Percentiles rank a stretch among this genome's conserved stretches.
Evolutionary conservation across 2,113 vertebrate genomes (phyloP).

Genomic region (Oxyruncus cristatus): DNA sequence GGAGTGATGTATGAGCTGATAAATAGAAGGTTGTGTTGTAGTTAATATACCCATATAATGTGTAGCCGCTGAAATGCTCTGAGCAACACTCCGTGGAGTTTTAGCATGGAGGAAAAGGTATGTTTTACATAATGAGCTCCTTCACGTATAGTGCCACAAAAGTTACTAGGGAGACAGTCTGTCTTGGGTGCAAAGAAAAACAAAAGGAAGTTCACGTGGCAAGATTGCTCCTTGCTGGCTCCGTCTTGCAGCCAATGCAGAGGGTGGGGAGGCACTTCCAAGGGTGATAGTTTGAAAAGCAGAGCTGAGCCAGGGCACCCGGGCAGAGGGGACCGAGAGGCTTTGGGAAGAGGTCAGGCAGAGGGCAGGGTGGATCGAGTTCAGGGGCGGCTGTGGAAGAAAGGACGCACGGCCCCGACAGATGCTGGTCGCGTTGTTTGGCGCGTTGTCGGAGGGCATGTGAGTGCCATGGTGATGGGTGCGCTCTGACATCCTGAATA

Average conservation of each 20-base stretch:
- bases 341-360: constrained; percentile 32
- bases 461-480: constrained; percentile 16
- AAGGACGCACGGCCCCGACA: not conserved
- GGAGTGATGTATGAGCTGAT: not conserved
- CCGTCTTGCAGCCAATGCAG: not conserved
- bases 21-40: not conserved
- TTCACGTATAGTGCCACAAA: constrained; percentile 12
- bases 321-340: not conserved
- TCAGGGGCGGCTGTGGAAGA: not conserved
- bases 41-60: not conserved
- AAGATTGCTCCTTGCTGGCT: not conserved
- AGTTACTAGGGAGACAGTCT: constrained; percentile 53
- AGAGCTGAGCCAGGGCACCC: not conserved
- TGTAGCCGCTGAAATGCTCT: not conserved
- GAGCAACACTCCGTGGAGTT: not conserved
- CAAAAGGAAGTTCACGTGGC: constrained; percentile 45
- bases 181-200: constrained; percentile 15
- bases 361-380: constrained; percentile 34
- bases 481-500: not conserved
- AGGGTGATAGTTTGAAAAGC: constrained; percentile 5
- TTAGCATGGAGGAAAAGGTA: not conserved
- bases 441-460: not conserved
- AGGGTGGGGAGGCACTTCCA: constrained; percentile 6
- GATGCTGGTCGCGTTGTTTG: not conserved
- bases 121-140: constrained; percentile 37